Evolutionary conservation across 2,888 invertebrate species (phyloP).

Genomic region (Pseudococcus jackbeardsleyi): DNA sequence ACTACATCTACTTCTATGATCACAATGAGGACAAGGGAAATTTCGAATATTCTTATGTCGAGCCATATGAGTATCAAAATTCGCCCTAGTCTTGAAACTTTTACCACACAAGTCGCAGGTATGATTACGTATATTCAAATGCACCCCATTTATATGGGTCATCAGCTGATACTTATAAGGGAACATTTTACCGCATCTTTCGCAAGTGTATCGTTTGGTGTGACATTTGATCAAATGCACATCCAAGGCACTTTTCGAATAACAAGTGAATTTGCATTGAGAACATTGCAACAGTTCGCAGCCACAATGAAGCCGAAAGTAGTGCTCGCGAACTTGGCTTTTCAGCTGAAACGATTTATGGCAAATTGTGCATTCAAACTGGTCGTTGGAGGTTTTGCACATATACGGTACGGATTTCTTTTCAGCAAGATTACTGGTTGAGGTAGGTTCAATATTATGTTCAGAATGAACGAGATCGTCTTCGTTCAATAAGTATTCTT

Average conservation of each 20-base stretch:
- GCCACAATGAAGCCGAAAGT: background rate
- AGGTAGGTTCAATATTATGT: background rate
- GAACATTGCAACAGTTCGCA: background rate
- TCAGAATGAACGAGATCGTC: background rate
- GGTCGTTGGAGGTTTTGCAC: background rate
- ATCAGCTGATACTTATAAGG: constrained; percentile 10
- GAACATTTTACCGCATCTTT: constrained; percentile 41
- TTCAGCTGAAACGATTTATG: background rate
- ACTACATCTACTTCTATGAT: background rate
- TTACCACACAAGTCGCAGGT: constrained; percentile 64
- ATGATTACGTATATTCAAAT: constrained; percentile 66
- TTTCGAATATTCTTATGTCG: constrained; percentile 66
- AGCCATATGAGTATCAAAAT: constrained; percentile 65
- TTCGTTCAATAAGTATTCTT: background rate
- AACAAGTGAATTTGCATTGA: background rate
- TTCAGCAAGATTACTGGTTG: background rate
- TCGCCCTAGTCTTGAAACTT: constrained; percentile 61
- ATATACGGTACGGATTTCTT: background rate
- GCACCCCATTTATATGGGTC: constrained; percentile 36
- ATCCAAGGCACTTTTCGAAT: background rate
- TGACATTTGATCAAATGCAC: constrained; percentile 27
- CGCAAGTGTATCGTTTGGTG: constrained; percentile 24
- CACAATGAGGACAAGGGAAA: constrained; percentile 70
- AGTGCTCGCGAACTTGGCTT: constrained; percentile 11
- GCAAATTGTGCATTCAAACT: background rate